Conservation (phyloP, 2,797 vertebrate species). For the Distichodus sexfasciatus region DNA sequence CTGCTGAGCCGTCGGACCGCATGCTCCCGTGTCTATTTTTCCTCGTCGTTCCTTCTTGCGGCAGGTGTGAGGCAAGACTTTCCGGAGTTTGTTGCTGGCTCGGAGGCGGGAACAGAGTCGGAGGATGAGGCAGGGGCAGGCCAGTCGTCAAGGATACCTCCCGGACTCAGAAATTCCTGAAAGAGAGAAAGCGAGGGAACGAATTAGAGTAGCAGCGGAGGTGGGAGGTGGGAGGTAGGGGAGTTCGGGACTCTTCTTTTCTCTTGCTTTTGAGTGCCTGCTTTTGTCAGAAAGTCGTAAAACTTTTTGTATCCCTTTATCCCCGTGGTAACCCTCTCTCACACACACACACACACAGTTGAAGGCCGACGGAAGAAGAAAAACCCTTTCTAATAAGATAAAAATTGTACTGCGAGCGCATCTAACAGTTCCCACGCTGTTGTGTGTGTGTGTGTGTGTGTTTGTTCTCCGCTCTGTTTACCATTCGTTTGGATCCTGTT, state of each 20-base stretch:
- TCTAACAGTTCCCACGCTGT: background rate
- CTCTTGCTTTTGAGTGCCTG: background rate
- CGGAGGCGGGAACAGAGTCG: background rate
- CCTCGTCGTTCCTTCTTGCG: background rate
- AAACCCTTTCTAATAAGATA: no score
- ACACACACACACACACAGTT: conserved; percentile 2
- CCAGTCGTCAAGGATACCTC: conserved; percentile 58
- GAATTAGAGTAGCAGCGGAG: conserved; percentile 12
- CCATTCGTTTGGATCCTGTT: no score
- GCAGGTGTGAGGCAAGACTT: background rate
- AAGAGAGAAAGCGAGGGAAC: conserved; percentile 21
- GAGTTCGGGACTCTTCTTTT: background rate
- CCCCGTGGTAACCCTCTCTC: background rate
- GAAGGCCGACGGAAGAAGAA: background rate
- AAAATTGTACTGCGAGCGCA: background rate
- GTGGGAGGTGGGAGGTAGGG: no score
- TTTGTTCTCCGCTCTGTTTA: no score
- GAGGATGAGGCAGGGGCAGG: background rate
- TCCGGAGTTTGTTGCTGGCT: background rate
- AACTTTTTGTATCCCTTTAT: conserved; percentile 8
- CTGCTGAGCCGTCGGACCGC: background rate
- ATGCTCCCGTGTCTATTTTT: background rate
- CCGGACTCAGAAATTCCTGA: conserved; percentile 53
- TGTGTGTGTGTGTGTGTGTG: background rate
- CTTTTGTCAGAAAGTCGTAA: conserved; percentile 40